Evolutionary conservation across 2,797 vertebrate genomes (phyloP).

Genomic region (Phrynocephalus vlangalii): DNA sequence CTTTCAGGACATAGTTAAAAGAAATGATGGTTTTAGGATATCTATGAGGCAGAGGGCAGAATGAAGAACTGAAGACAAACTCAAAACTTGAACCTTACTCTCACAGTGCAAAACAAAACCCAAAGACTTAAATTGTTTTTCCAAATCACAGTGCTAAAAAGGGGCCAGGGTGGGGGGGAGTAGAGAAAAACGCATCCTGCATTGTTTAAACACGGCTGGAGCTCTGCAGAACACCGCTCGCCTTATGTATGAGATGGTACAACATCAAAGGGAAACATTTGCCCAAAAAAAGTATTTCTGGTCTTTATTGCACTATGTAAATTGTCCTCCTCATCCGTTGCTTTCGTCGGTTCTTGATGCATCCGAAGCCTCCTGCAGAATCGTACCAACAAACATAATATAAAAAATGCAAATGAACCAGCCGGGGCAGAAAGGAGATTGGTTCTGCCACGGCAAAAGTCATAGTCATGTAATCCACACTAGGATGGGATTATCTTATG

Average conservation of each 20-base stretch:
- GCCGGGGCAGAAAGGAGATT: background rate
- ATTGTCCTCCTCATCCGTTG: background rate
- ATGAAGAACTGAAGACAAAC: too few relatives aligned
- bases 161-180: background rate
- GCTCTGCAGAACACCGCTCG: background rate
- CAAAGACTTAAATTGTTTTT: constrained; percentile 65
- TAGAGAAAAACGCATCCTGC: constrained; percentile 2
- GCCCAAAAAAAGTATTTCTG: background rate
- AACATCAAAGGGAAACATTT: constrained; percentile 12
- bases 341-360: background rate
- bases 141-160: constrained; percentile 52
- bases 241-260: background rate
- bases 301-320: constrained; percentile 31
- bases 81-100: too few relatives aligned
- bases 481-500: too few relatives aligned
- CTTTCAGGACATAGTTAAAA: too few relatives aligned
- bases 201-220: constrained; percentile 27
- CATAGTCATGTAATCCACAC: background rate
- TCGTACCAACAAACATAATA: background rate
- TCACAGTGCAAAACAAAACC: constrained; percentile 52
- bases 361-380: background rate
- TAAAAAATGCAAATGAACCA: constrained; percentile 3
- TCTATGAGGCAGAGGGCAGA: too few relatives aligned
- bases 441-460: background rate
- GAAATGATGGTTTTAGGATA: too few relatives aligned